phyloP scores from a whole-genome alignment of 2,888 invertebrate species.

The Coecobrya sp. region DNA sequence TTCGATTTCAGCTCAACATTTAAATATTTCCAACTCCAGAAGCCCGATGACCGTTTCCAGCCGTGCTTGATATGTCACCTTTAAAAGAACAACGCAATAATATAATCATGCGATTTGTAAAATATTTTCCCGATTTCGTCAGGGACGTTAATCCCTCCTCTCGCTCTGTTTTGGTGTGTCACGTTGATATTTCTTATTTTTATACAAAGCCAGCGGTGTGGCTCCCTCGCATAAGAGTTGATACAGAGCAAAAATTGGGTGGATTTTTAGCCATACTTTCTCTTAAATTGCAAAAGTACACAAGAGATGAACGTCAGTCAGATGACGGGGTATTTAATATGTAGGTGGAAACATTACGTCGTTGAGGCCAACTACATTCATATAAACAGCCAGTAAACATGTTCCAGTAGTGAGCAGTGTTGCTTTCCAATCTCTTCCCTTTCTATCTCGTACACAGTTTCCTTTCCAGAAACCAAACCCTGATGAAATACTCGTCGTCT shows the following conservation, averaged over 20 bases:
- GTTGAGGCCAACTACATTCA: not conserved
- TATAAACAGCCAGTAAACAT: not conserved
- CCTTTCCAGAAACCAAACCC: constrained; percentile 54
- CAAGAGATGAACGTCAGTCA: constrained; percentile 5
- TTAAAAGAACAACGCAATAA: not conserved
- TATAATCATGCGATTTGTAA: not conserved
- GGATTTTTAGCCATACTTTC: constrained; percentile 27
- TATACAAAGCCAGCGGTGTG: constrained; percentile 68
- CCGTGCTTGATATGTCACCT: not conserved
- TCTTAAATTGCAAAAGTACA: not conserved
- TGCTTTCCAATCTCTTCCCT: not conserved
- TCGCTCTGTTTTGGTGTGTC: constrained; percentile 50
- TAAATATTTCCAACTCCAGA: not conserved
- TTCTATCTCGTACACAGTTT: not conserved
- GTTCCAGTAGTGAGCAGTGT: constrained; percentile 4
- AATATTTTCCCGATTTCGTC: not conserved
- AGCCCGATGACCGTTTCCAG: not conserved
- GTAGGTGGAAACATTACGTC: constrained; percentile 32
- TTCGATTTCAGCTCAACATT: too few relatives aligned
- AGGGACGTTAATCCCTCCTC: constrained; percentile 5
- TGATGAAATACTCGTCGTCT: constrained; percentile 4
- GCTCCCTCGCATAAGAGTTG: not conserved
- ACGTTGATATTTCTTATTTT: constrained; percentile 65
- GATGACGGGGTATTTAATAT: not conserved
- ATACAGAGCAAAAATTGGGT: constrained; percentile 14